Base-by-base conservation (phyloP, 2,113 vertebrate species). In the Gasterosteus nipponicus region DNA sequence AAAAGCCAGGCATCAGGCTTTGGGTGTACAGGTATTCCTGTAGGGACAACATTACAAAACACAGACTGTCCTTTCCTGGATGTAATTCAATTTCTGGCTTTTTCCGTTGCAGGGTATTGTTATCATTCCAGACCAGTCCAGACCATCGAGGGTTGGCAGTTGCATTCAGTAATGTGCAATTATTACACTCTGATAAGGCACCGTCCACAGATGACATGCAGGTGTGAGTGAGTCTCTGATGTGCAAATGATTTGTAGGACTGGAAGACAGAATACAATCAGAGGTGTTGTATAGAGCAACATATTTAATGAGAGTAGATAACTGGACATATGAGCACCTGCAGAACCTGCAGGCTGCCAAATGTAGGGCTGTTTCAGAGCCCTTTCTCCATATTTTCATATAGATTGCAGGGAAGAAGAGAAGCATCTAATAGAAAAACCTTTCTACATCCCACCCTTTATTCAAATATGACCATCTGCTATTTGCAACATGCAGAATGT, bases 241-340 rank as follows among this genome's bases (percentile, higher is more conserved):
- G 72, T 82, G 63, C 76, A 75, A 44, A 77, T 81, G 56, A 75
- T 69, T 10, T 72, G 8, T 14, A 11, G 58, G 65, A 56, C 47
- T 71, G 67, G 64, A 47, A 76, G n/a, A 31, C 46, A 71, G 54
- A 68, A 63, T 56, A 33, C 65, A 15, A 62, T 71, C 74, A 78
- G 38, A 79, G 51, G 51, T 60, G 15, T 76, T 77, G 74, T 71
- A 70, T 10, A 9, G 67, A 82, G 83, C 7, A 49, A 75, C 47
- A 76, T 78, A 79, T 84, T 73, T 87, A 72, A 69, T 87, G 62
- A 77, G 70, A 73, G 64, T 61, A 83, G 77, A 82, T 76, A 70
- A 76, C 78, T 77, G 54, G 42, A 71, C 65, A 26, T 47, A 39
- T 86, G 71, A 86, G 70, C 35, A 38, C 66, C 54, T 73, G 64